Evolutionary conservation across 2,888 invertebrate species (phyloP), one percentile per base, ranked within the genome.

Genomic region (Pterostichus madidus): DNA sequence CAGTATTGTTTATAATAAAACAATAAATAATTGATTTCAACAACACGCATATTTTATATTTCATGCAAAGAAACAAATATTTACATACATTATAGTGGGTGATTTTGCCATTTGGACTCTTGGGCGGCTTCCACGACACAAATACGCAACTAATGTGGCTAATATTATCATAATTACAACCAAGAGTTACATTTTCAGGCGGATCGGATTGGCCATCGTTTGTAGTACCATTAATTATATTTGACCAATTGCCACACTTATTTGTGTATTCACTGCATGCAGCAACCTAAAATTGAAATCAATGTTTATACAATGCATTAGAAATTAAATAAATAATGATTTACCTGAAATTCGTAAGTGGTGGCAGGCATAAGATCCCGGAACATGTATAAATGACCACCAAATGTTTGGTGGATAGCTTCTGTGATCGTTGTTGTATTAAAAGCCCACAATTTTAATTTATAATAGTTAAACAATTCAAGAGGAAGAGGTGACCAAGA

Each of bases 221-320:
- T 0, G 97, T 97, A 0, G 95, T 95, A 0, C 96, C 97, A 87
- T 95, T 94, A 84, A 96, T 95, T 85, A 93, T 91, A 44, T 92
- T 91, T 0, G 97, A 97, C 94, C 95, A 95, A 10, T 93, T 92
- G 0, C 96, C 96, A 88, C 97, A 97, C 53, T 92, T 90, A 85
- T 92, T 92, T 0, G 95, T 95, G 86, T 94, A 94, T 85, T 96
- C 94, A 83, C 95, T 96, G 87, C 97, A 97, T 0, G 97, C 96
- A 39, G 94, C 92, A 0, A 95, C 95, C 92, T 94, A 93, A 88
- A 97, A 96, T 84, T 93, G 15, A 2, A 15, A 56, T 13, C 11
- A 77, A 32, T 53, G 15, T 15, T 59, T 59, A 7, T 1, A 75
- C 8, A 32, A 75, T 75, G 32, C 2, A 49, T 17, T 17, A 39